Base-by-base conservation (phyloP, 35 echinoderm and acorn worm genomes). In the Heliocidaris tuberculata region DNA sequence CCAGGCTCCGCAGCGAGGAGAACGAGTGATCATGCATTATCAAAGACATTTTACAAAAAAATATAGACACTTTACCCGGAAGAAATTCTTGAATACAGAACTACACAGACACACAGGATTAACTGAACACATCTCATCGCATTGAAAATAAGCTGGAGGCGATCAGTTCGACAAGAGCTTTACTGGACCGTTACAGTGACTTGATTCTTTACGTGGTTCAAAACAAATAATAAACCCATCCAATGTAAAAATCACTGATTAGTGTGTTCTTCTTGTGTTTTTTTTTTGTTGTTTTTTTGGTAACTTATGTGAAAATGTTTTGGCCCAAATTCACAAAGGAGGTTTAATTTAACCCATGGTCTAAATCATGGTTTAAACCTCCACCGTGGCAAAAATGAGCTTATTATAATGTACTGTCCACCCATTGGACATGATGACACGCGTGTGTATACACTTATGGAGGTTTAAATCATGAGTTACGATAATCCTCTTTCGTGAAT, bases 1-100 rank as follows among this genome's bases (percentile, higher is more conserved):
- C 98, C 71, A 93, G 98, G 16, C 97, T 97, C 49, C 71, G 98
- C 59, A 96, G 96, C 88, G 98, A 99, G 88, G 98, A 99, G 85
- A 96, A 99, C 86, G 98, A 99, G 60, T 99, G 97, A 96, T 95
- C 86, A 16, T n/a, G 89, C 31, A 48, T 52, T 16, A 2, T 32
- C 6, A 0, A 31, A 8, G 17, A 78, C 87, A 48, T 89, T 48
- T 89, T 30, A 16, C 31, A 12, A 86, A 16, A 4, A 78, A 27
- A n/a, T n/a, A 78, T 78, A 78, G 65, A 78, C 65, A 15, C 21
- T 78, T 78, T 78, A 78, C 27, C 52, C 6, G 21, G 65, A n/a
- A 78, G 19, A 78, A 27, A 19, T 27, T 27, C 0, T 78, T 78
- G 65, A 78, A n/a, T 78, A 78, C 19, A 27, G 21, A n/a, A 78